Conservation (phyloP, 1,140 invertebrate genomes). For the Propsilocerus akamusi region DNA sequence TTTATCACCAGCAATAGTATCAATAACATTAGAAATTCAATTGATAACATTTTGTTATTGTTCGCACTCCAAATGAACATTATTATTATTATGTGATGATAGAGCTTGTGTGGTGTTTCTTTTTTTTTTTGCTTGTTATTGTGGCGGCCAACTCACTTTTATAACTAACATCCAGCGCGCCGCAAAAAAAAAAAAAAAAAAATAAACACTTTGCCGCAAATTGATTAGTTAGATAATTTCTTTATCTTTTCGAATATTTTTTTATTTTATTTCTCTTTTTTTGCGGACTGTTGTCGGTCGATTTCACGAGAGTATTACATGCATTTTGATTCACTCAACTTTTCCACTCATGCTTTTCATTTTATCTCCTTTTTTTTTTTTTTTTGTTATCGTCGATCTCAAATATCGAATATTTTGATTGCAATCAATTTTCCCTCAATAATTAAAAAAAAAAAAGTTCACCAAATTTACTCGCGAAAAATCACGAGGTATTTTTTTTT, state of each 20-base stretch:
- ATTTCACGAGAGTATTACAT: too few species aligned
- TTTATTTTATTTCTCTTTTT: too few species aligned
- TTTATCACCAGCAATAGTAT: conserved; percentile 1
- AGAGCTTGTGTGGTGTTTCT: too few species aligned
- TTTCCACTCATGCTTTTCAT: too few species aligned
- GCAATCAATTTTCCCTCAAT: conserved; percentile 2
- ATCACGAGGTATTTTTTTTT: neutral
- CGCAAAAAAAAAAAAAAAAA: neutral
- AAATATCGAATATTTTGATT: too few species aligned
- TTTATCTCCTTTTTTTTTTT: too few species aligned
- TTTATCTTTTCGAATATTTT: too few species aligned
- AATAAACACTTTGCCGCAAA: neutral
- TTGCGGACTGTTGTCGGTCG: too few species aligned
- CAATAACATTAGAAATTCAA: neutral
- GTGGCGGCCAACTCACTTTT: neutral
- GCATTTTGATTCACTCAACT: too few species aligned
- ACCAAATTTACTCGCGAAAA: neutral
- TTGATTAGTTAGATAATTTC: conserved; percentile 4
- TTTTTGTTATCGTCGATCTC: too few species aligned
- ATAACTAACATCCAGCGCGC: neutral
- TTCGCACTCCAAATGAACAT: neutral
- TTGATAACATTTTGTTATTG: neutral
- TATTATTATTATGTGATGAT: neutral
- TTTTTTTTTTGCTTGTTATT: neutral
- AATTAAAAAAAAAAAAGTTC: too few species aligned